Base-by-base conservation (phyloP, 2,797 vertebrate genomes). In the Tragelaphus eurycerus region DNA sequence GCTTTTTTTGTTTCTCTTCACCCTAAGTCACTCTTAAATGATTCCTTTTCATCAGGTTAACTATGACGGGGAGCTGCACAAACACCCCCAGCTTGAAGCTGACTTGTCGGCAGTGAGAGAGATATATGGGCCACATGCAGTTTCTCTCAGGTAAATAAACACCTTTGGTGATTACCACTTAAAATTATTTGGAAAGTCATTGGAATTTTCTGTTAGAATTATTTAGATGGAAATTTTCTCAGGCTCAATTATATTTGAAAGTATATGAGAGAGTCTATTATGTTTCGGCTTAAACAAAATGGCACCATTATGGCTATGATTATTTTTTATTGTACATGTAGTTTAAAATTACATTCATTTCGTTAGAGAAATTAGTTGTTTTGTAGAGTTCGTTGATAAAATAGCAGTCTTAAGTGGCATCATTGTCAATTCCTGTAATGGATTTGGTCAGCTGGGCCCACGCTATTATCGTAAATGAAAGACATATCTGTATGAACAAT, bases 1-100 rank as follows among this genome's bases (percentile, higher is more conserved):
- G 38, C 48, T 34, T 52, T 27, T 54, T 34, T 7, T 27, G 50
- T 11, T 34, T 59, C 19, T 17, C 15, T 34, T 57, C 29, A 15
- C 31, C 48, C 21, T 4, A 13, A 52, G 16, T 76, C 64, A 11
- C 78, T 62, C 29, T 43, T 55, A 17, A 83, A 34, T 34, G 7
- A 0, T 7, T 48, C 17, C n/a, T 79, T 25, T 17, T 48, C 1
- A 5, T 19, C 96, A 99, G 99, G 99, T 99, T 98, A 99, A 98
- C 98, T 99, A 99, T 83, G 99, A 99, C 79, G 99, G 99, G 79
- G 99, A 99, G 95, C 99, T 99, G 97, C 99, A 99, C 97, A 99
- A 99, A 95, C 99, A 99, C 92, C 99, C 99, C 27, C 99, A 99
- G 94, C 98, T 99, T 95, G 99, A 99, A 90, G 99, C 99, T 81